Evolutionary conservation across 2,797 vertebrate species (phyloP).

Genomic region (Melanogrammus aeglefinus): DNA sequence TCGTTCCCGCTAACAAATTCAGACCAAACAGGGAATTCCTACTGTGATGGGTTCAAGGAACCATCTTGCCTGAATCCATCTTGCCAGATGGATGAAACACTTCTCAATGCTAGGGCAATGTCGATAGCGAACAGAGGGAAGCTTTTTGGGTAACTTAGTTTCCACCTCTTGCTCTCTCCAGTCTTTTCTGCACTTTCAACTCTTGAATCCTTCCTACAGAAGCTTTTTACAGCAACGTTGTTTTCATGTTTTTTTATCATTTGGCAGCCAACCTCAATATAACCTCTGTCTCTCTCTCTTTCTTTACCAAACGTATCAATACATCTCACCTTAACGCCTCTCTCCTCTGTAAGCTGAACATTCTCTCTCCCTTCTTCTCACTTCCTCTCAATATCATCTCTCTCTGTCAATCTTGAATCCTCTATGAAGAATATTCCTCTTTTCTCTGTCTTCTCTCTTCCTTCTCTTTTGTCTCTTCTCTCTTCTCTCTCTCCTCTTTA

Average conservation of each 20-base stretch:
- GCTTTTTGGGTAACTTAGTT: neutral
- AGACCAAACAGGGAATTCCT: neutral
- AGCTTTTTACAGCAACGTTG: too few species aligned
- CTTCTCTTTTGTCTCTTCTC: neutral
- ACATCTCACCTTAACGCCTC: too few species aligned
- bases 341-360: too few species aligned
- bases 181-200: neutral
- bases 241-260: neutral
- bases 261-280: neutral
- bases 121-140: neutral
- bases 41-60: neutral
- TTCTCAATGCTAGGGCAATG: too few species aligned
- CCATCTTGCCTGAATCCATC: neutral
- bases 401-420: too few species aligned
- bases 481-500: too few species aligned
- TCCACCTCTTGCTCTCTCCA: neutral
- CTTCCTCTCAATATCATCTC: too few species aligned
- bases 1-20: neutral
- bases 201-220: neutral
- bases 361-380: too few species aligned
- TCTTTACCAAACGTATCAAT: too few species aligned
- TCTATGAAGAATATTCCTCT: too few species aligned
- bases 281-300: neutral
- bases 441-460: too few species aligned
- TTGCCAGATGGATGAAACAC: neutral